phyloP scores from a whole-genome alignment of 2,797 vertebrate genomes.

The Intellagama lesueurii region DNA sequence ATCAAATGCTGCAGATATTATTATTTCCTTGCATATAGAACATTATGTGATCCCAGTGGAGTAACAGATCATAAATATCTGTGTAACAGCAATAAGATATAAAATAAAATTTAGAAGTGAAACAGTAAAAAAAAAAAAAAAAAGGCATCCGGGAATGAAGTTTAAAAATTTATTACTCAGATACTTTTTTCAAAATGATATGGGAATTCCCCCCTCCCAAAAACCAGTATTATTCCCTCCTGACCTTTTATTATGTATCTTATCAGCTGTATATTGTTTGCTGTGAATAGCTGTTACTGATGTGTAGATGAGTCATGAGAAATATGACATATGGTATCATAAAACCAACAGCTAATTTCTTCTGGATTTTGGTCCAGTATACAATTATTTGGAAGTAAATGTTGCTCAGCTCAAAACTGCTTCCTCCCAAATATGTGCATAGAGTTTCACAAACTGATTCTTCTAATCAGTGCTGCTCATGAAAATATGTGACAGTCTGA shows the following conservation, averaged over 20 bases:
- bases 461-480: conserved; percentile 45
- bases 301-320: conserved; percentile 60
- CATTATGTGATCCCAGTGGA: not conserved
- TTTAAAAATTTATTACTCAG: conserved; percentile 54
- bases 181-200: conserved; percentile 57
- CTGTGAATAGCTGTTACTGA: conserved; percentile 42
- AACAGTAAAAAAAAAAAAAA: conserved; percentile 36
- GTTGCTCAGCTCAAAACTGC: not conserved
- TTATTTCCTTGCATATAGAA: conserved; percentile 1
- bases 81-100: conserved; percentile 28
- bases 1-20: not conserved
- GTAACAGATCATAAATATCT: conserved; percentile 19
- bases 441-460: conserved; percentile 53
- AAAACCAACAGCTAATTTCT: conserved; percentile 69
- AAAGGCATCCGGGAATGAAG: conserved; percentile 32
- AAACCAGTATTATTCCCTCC: conserved; percentile 49
- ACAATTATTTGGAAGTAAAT: not conserved
- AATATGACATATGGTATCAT: conserved; percentile 50
- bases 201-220: conserved; percentile 33
- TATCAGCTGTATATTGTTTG: conserved; percentile 66
- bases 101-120: conserved; percentile 56
- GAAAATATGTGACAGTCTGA: not conserved
- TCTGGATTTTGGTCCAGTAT: conserved; percentile 33
- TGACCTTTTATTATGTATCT: conserved; percentile 59
- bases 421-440: not conserved